phyloP scores from a whole-genome alignment of 2,888 invertebrate species.

The Pristionchus japonicus region DNA sequence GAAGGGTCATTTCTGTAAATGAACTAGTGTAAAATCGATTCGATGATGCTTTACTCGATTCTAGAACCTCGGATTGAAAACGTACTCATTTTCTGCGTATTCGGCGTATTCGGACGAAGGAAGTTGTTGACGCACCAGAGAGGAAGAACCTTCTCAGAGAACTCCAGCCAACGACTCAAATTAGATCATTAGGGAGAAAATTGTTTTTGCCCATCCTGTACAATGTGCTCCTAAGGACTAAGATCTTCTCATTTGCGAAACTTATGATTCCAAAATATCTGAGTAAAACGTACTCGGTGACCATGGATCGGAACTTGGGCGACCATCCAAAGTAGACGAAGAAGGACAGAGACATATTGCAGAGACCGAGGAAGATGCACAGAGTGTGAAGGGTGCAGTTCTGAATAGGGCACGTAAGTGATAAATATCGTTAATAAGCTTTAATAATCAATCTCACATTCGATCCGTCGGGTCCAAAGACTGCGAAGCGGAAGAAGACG shows the following conservation, averaged over 20 bases:
- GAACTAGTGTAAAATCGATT: not conserved
- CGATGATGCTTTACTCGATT: not conserved
- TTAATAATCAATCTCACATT: not conserved
- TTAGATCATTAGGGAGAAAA: not conserved
- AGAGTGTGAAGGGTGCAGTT: conserved; percentile 59
- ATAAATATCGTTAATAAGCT: not conserved
- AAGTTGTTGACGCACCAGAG: not conserved
- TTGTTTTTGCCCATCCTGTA: not conserved
- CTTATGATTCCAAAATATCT: not conserved
- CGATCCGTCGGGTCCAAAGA: not conserved
- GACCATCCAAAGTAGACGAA: conserved; percentile 70
- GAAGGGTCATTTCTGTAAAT: not conserved
- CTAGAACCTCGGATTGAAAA: not conserved
- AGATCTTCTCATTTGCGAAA: not conserved
- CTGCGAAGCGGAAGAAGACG: not conserved
- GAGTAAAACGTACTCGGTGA: conserved; percentile 56
- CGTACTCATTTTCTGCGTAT: conserved; percentile 24
- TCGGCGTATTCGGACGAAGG: not conserved
- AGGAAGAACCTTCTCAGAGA: conserved; percentile 28
- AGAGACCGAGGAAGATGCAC: conserved; percentile 69
- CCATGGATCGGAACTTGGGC: conserved; percentile 68
- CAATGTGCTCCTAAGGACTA: not conserved
- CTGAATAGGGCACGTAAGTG: not conserved
- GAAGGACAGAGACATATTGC: conserved; percentile 72
- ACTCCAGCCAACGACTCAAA: conserved; percentile 2